These are phyloP conservation scores for Hippocampus kuda DNA, from an alignment of 2,797 vertebrate species.

Conservation along the genomic window DNA sequence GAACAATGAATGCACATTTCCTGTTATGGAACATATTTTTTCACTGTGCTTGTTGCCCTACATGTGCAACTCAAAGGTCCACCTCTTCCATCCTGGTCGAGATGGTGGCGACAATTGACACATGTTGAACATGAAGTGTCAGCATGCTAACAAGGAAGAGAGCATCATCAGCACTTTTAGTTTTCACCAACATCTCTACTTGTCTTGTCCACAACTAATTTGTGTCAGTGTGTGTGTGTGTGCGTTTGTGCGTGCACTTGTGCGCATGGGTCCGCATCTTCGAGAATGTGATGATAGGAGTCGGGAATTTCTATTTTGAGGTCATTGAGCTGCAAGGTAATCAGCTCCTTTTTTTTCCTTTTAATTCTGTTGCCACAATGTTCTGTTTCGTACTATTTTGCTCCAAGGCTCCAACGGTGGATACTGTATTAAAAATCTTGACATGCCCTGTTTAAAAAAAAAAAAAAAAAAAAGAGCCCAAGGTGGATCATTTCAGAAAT, in stretches of 20 bases:
- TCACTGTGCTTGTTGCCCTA: not conserved
- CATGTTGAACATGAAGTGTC: conserved; percentile 1
- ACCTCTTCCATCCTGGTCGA: not conserved
- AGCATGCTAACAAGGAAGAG: not conserved
- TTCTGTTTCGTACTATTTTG: not conserved
- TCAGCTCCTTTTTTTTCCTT: not conserved
- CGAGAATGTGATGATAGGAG: not conserved
- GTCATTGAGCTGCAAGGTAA: not conserved
- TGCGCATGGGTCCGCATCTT: not conserved
- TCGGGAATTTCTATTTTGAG: not conserved
- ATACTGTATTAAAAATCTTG: too few species aligned
- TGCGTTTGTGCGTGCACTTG: not conserved
- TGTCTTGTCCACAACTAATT: not conserved
- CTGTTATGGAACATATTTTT: conserved; percentile 1
- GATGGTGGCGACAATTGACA: not conserved
- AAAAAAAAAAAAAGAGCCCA: too few species aligned
- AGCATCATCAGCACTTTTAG: not conserved
- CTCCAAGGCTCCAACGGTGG: not conserved
- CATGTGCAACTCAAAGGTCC: not conserved
- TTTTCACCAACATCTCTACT: not conserved
- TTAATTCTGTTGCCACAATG: not conserved
- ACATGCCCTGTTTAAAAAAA: too few species aligned
- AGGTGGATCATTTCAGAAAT: too few species aligned
- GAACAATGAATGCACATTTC: not conserved
- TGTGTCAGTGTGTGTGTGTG: not conserved